Evolutionary conservation across 2,113 vertebrate genomes (phyloP), one percentile per base, ranked within the genome.

Genomic region (Bufo bufo): DNA sequence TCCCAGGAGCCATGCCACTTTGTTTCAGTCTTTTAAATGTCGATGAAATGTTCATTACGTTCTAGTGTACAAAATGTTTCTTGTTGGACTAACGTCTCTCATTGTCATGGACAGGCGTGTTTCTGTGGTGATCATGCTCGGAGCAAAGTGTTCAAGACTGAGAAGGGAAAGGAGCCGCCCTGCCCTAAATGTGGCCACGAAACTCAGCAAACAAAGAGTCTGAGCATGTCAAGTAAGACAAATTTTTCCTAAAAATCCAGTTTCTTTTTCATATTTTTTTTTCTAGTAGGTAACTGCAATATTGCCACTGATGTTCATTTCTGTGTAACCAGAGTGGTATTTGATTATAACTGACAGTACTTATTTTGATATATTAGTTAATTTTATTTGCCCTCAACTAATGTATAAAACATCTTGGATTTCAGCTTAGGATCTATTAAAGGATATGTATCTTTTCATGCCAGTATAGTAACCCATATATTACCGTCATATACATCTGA

Each of bases 161-260:
- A 99, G 90, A 99, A 99, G 83, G 97, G 98, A 79, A 99, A 97
- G 90, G 95, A 95, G 3, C 98, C 97, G 47, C 98, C 98, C 0
- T 99, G 98, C 88, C 98, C 98, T 9, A 99, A 99, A 90, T 99
- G 98, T 90, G 98, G 98, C 20, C 98, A 99, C 1, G 97, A 99
- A 93, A 99, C 97, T 1, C 98, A 99, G 92, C 95, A 99, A 94
- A 99, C 98, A 47, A 99, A 99, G 94, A 97, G 99, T 85, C 96
- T 99, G 84, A 99, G 98, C 98, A 99, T 99, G 97, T 99, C 98
- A 91, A 99, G 98, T 99, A 94, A 98, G 97, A 63, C 72, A 2
- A 1, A 23, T n/a, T 58, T 33, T 69, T 33, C 6, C 14, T 56
- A 45, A 43, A 10, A n/a, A 63, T 58, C 12, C 6, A 0, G 3